Base-by-base conservation (phyloP, 2,888 invertebrate species). In the Tyria jacobaeae region DNA sequence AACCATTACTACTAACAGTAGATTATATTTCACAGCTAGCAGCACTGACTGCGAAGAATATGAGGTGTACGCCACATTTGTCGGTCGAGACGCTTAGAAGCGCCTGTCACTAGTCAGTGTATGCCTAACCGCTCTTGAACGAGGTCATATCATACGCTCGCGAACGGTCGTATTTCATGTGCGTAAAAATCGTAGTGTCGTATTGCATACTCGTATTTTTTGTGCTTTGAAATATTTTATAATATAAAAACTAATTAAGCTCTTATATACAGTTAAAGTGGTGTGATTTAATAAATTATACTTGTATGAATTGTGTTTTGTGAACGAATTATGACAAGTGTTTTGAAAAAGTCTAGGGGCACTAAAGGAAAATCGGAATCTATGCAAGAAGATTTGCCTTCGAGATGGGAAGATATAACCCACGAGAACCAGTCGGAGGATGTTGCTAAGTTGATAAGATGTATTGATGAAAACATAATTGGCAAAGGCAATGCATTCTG, bases 401-500 rank as follows among this genome's bases (percentile, higher is more conserved):
- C 85, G 64, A 88, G 90, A 89, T 92, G 91, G 90, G 88, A 83
- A 72, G 80, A 65, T 68, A 76, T 80, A 68, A 86, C 91, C 81
- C 86, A 87, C 60, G 88, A 92, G 50, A 87, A 91, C 60, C 95
- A 94, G 81, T 94, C 95, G 78, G 96, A 96, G 83, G 97, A 97
- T 80, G 94, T 95, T 35, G 94, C 94, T 51, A 96, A 96, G 85
- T 91, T 97, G 75, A 94, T 97, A 73, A 96, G 96, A 84, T 97
- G 96, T 84, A 96, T 98, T 72, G 96, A 97, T 80, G 96, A 97
- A 71, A 97, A 96, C 88, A 94, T 97, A 72, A 96, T 97, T 81
- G 97, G 97, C 60, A 96, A 96, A 85, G 96, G 96, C 75, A 96
- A 96, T 78, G 96, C 96, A 27, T 97, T 97, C 87, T 95, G 96